A percentile compares a stretch with the other conserved stretches of the same genome.
These are phyloP conservation scores for Apostichopus californicus DNA, from an alignment of 35 echinoderm and acorn worm genomes.

Conservation along the genomic window DNA sequence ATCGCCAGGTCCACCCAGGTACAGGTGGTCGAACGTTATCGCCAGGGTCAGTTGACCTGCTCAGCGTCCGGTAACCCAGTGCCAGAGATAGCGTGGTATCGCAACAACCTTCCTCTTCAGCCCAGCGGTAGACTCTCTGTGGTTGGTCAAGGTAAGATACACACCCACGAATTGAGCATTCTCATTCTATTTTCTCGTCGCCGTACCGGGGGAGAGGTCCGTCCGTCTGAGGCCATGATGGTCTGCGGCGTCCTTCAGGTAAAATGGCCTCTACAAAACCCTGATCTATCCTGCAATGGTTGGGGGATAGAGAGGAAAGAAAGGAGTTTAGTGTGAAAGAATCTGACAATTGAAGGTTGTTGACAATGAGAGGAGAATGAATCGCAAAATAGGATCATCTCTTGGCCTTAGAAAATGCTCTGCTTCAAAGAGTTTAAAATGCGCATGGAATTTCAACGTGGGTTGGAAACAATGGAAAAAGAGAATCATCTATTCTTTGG, in stretches of 20 bases:
- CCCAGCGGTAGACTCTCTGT: conserved; percentile 55
- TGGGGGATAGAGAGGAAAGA: too few species aligned
- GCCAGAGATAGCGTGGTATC: conserved; percentile 81
- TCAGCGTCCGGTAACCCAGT: conserved; percentile 71
- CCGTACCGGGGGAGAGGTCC: too few species aligned
- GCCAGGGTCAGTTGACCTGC: conserved; percentile 60
- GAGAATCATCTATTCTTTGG: neutral
- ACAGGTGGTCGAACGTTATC: conserved; percentile 72
- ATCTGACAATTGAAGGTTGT: too few species aligned
- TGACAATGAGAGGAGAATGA: too few species aligned
- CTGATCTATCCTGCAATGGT: too few species aligned
- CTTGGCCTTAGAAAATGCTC: neutral
- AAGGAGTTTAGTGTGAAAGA: too few species aligned
- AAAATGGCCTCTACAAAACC: too few species aligned
- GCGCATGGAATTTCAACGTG: neutral
- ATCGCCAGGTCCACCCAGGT: conserved; percentile 13
- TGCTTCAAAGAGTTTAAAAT: neutral
- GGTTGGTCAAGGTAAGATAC: conserved; percentile 3
- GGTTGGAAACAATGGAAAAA: neutral
- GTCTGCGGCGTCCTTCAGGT: too few species aligned
- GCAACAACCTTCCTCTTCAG: conserved; percentile 63
- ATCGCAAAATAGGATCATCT: too few species aligned
- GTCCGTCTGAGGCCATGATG: too few species aligned
- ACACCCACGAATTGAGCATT: too few species aligned
- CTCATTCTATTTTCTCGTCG: too few species aligned